Conservation (phyloP, 2,113 vertebrate genomes). For the Erythrocercus mccallii region DNA sequence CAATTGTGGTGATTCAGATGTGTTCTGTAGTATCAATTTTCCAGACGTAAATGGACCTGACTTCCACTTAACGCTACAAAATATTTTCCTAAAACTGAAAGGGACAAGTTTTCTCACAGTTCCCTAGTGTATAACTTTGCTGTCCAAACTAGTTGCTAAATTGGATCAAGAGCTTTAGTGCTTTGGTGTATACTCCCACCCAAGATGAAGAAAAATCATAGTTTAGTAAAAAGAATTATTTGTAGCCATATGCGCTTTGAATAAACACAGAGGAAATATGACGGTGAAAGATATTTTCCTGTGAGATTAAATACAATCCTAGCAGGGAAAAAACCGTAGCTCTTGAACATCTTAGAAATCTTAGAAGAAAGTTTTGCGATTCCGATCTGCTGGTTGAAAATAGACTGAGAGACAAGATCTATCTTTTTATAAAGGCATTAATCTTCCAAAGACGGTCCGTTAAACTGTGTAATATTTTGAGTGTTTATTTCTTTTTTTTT, state of each 20-base stretch:
- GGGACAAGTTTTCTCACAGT: neutral
- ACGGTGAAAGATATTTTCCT: neutral
- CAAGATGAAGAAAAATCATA: neutral
- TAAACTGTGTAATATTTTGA: slow-evolving; percentile 58
- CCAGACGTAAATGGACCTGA: neutral
- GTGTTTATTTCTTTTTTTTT: slow-evolving; percentile 66
- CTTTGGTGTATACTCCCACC: neutral
- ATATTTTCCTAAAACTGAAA: neutral
- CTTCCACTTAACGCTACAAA: neutral
- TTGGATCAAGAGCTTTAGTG: neutral
- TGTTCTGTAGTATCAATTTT: neutral
- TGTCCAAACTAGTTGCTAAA: neutral
- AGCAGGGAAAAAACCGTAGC: neutral
- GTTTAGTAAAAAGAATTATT: neutral
- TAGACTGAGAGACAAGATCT: neutral
- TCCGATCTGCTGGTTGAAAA: neutral
- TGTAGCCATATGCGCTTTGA: neutral
- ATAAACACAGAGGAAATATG: neutral
- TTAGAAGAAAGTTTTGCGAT: neutral
- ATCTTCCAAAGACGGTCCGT: slow-evolving; percentile 1
- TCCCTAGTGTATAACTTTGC: neutral
- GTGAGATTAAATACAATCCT: neutral
- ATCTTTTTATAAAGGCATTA: slow-evolving; percentile 15
- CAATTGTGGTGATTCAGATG: neutral
- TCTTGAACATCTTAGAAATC: neutral